Evolutionary conservation across 1,140 invertebrate species (phyloP), one percentile per base, ranked within the genome.

Genomic region (Diachasmimorpha longicaudata): DNA sequence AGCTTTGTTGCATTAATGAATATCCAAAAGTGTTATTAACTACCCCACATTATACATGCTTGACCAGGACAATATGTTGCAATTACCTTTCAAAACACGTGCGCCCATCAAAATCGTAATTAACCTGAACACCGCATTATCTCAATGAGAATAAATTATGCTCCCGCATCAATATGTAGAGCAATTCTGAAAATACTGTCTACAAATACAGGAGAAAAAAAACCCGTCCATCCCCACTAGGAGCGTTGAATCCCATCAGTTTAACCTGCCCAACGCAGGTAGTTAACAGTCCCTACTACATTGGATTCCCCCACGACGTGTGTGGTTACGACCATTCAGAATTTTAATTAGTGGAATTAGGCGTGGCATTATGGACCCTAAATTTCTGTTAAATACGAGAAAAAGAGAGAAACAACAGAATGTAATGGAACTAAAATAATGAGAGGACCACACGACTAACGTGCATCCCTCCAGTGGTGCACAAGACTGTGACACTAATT

Each of bases 341-440:
- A 85, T 85, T 85, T 85, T 84, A 85, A 85, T 85, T 84, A 84
- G 80, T 78, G 76, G 77, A 83, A 85, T 85, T 84, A 84, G 80
- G 78, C 79, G 77, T 73, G 77, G 73, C 79, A 76, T 82, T 80
- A 85, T 82, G 81, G 83, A 74, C 77, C 77, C 79, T 84, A 84
- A 84, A 84, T 85, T 84, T 82, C 79, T 48, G 77, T 76, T 84
- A 79, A 84, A 85, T 79, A 84, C 70, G 73, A 79, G 78, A 71
- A 69, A 63, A 78, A 74, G 63, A 70, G 19, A 68, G 25, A 19
- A 39, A 68, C n/a, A 68, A 42, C 14, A 74, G 44, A 63, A 42
- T 25, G 42, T 48, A 70, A 58, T 19, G 48, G 69, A 63, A 25
- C 3, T 23, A 63, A 39, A 42, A 39, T 77, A 78, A 79, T 55